Evolutionary conservation across 1,140 invertebrate genomes (phyloP).

Genomic region (Zaprionus ghesquierei): DNA sequence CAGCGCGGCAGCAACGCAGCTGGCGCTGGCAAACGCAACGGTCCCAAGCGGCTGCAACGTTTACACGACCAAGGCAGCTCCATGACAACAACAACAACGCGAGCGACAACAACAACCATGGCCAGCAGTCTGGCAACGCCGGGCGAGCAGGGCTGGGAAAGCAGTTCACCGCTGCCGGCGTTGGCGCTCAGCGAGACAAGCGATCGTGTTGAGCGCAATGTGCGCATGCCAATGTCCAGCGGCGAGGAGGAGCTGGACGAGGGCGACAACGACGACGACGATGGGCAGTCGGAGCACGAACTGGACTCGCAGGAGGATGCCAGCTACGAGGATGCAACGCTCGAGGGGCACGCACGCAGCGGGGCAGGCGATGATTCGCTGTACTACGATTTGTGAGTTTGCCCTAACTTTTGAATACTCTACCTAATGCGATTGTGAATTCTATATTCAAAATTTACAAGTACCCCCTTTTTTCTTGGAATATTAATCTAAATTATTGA

Average conservation of each 20-base stretch:
- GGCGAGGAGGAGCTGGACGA: slow-evolving; percentile 44
- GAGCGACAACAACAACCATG: slow-evolving; percentile 36
- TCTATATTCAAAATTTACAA: slow-evolving; percentile 35
- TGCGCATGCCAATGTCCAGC: slow-evolving; percentile 37
- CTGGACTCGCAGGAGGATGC: slow-evolving; percentile 51
- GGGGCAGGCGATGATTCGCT: slow-evolving; percentile 62
- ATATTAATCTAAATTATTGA: slow-evolving; percentile 10
- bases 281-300: slow-evolving; percentile 30
- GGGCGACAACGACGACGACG: slow-evolving; percentile 34
- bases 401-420: slow-evolving; percentile 41
- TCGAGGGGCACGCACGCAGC: slow-evolving; percentile 49
- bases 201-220: slow-evolving; percentile 73
- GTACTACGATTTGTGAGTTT: slow-evolving; percentile 82
- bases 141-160: slow-evolving; percentile 41
- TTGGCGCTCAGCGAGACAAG: slow-evolving; percentile 67
- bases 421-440: slow-evolving; percentile 20
- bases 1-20: slow-evolving; percentile 12
- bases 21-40: slow-evolving; percentile 21
- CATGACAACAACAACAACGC: slow-evolving; percentile 4
- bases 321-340: slow-evolving; percentile 60
- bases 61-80: background rate
- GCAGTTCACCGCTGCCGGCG: slow-evolving; percentile 64
- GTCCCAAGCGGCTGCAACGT: slow-evolving; percentile 38
- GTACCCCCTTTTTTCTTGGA: background rate
- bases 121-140: slow-evolving; percentile 62